A percentile compares a stretch with the other conserved stretches of the same genome.
Conservation (phyloP, 2,797 vertebrate species). For the Danionella dracula region DNA sequence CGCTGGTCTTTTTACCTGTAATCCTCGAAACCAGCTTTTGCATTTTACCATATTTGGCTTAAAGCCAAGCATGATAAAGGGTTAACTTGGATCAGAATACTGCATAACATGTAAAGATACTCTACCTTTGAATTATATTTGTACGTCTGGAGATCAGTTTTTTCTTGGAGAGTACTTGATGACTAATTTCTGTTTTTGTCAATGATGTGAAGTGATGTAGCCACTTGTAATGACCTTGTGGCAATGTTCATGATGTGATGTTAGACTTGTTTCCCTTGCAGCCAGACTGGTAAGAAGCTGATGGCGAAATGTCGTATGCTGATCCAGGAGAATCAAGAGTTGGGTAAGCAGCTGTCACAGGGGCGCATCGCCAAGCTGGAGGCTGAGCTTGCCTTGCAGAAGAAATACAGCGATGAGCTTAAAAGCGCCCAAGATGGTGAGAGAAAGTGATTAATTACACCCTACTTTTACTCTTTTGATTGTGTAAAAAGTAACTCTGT, state of each 20-base stretch:
- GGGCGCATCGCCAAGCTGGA: conserved; percentile 98
- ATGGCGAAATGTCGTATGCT: conserved; percentile 99
- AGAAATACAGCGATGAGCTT: conserved; percentile 99
- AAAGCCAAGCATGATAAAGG: background rate
- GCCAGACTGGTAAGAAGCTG: conserved; percentile 99
- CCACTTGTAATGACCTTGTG: conserved; percentile 39
- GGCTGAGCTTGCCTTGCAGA: conserved; percentile 97
- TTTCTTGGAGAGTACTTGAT: too few relatives aligned
- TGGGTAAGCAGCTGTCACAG: conserved; percentile 98
- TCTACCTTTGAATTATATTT: conserved; percentile 9
- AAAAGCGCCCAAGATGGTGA: conserved; percentile 99
- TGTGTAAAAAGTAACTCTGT: conserved; percentile 24
- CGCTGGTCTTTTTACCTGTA: conserved; percentile 7
- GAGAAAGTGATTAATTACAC: conserved; percentile 39
- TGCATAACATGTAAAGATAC: conserved; percentile 1
- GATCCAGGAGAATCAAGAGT: conserved; percentile 99
- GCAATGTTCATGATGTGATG: conserved; percentile 85
- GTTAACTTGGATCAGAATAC: background rate
- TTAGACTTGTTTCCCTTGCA: conserved; percentile 97
- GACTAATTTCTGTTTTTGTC: background rate
- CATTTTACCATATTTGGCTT: background rate
- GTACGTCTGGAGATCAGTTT: background rate
- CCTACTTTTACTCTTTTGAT: background rate
- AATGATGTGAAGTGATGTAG: conserved; percentile 16
- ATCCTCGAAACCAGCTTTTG: conserved; percentile 7